Conservation (phyloP, 2,888 invertebrate genomes). For the Agonopterix alstromeriana region DNA sequence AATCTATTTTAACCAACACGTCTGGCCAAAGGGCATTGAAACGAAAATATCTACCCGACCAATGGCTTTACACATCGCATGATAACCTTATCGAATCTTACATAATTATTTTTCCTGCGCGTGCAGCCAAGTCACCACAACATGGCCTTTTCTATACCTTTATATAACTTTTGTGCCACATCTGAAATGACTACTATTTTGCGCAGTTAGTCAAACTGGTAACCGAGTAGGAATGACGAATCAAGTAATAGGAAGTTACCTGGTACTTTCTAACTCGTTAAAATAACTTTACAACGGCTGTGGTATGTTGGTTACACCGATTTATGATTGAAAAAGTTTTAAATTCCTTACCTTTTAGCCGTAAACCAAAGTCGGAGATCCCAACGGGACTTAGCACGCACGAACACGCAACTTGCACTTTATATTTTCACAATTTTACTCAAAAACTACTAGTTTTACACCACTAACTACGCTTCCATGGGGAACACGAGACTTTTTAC, state of each 20-base stretch:
- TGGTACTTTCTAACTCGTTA: constrained; percentile 13
- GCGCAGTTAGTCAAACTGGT: constrained; percentile 37
- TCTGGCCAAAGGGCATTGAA: constrained; percentile 15
- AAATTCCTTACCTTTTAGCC: constrained; percentile 54
- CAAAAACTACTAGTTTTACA: constrained; percentile 52
- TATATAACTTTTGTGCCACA: constrained; percentile 8
- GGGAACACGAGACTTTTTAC: constrained; percentile 56
- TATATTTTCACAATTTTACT: constrained; percentile 55
- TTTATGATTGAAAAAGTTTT: background rate
- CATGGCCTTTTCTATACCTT: constrained; percentile 11
- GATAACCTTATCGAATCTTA: constrained; percentile 53
- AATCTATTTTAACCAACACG: background rate
- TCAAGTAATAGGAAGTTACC: constrained; percentile 24
- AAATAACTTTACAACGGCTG: constrained; percentile 7
- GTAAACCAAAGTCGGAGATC: constrained; percentile 50
- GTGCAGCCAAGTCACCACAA: constrained; percentile 28
- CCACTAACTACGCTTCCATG: constrained; percentile 55
- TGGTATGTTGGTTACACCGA: background rate
- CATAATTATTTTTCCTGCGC: constrained; percentile 41
- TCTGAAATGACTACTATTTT: constrained; percentile 20
- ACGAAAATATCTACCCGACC: constrained; percentile 37
- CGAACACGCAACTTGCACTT: constrained; percentile 65
- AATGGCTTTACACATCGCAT: constrained; percentile 21
- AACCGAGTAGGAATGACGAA: constrained; percentile 24
- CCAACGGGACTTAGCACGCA: constrained; percentile 66